These are phyloP conservation scores for Alca torda DNA, from an alignment of 2,797 vertebrate genomes.

Conservation along the genomic window DNA sequence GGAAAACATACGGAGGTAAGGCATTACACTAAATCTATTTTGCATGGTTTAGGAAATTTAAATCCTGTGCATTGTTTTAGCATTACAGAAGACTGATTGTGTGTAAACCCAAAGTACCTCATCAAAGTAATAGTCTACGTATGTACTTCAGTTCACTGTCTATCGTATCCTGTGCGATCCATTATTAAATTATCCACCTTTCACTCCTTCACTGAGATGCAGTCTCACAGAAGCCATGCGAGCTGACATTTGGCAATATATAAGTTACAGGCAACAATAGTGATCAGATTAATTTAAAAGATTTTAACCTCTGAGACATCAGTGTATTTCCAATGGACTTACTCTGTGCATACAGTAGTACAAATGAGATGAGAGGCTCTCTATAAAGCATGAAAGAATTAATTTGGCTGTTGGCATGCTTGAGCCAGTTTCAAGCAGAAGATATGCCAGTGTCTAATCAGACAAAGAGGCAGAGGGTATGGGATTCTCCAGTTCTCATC, in stretches of 20 bases:
- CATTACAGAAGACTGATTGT: background rate
- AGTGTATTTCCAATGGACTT: background rate
- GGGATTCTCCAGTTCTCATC: background rate
- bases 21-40: background rate
- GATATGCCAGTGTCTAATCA: background rate
- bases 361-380: background rate
- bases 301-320: background rate
- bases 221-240: background rate
- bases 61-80: background rate
- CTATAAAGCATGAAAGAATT: background rate
- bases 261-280: background rate
- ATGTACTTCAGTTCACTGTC: background rate
- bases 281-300: background rate
- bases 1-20: background rate
- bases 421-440: background rate
- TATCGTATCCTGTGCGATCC: background rate
- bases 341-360: background rate
- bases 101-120: background rate
- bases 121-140: background rate
- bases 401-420: background rate
- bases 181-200: background rate
- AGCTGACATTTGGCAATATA: background rate
- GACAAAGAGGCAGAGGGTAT: background rate
- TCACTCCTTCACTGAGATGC: background rate
- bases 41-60: background rate